Base-by-base conservation (phyloP, 2,888 invertebrate species). In the Eremobia ochroleuca region DNA sequence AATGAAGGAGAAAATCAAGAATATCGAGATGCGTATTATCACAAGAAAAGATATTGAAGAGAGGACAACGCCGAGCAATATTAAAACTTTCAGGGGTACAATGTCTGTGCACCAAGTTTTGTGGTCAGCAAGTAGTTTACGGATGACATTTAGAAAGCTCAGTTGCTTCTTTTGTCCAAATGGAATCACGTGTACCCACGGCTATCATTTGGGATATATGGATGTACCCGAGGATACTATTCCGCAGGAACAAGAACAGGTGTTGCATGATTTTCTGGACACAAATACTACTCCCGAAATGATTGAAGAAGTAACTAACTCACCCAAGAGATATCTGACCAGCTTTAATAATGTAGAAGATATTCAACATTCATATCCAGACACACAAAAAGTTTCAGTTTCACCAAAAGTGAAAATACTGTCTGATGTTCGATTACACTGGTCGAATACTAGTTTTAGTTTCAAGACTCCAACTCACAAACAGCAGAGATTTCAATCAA, bases 151-250 rank as follows among this genome's bases (percentile, higher is more conserved):
- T 43, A 59, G 74, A 37, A 68, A 75, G 49, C 28, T 67, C n/a
- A 68, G 74, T 75, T 75, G 68, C 71, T 75, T 75, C 31, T 75
- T 75, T 46, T 74, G 67, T 59, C 59, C n/a, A 43, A 74, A 74
- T 74, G 67, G 66, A 18, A 58, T 28, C 37, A 55, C 31, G 46
- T 76, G 76, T 65, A 70, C 62, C 70, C 76, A 76, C 43, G 68
- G 69, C 28, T 69, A 69, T 46, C 75, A 75, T 75, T 62, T 75
- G 37, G 68, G 75, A 46, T 69, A 70, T 70, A 70, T 70, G 69
- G 70, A 64, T 70, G 28, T 70, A 28, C 64, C 61, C 21, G 34
- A 75, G 18, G 52, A 62, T 49, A 62, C 28, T 59, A 74, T 72
- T 49, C 25, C 52, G 34, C 43, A 62, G 43, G 58, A 67, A 67